These are phyloP conservation scores for Sternarchorhynchus goeldii DNA, from an alignment of 2,797 vertebrate genomes.

Conservation along the genomic window DNA sequence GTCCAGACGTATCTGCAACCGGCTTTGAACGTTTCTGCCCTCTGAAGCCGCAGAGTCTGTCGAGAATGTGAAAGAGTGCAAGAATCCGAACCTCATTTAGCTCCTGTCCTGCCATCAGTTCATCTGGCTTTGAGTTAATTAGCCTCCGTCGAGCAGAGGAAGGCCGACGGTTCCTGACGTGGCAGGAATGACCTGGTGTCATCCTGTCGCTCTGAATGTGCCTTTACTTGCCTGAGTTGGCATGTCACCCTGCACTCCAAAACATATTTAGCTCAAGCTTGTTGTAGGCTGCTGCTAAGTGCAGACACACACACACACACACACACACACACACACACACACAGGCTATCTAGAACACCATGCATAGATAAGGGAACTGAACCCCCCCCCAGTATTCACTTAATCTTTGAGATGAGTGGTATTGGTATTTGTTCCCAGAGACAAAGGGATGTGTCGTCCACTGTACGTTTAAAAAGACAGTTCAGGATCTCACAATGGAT, in stretches of 20 bases:
- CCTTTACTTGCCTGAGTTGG: slow-evolving; percentile 52
- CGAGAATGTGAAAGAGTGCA: too few species aligned
- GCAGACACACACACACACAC: slow-evolving; percentile 19
- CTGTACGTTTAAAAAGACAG: slow-evolving; percentile 2
- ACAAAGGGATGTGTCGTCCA: not conserved
- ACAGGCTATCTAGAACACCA: not conserved
- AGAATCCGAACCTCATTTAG: not conserved
- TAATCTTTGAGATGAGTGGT: slow-evolving; percentile 6
- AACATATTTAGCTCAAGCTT: slow-evolving; percentile 53
- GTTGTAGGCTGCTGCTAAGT: slow-evolving; percentile 46
- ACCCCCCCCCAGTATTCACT: not conserved
- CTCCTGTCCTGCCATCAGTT: not conserved
- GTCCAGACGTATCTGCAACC: not conserved
- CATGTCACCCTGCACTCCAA: slow-evolving; percentile 30
- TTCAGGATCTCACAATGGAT: not conserved
- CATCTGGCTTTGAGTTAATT: slow-evolving; percentile 10
- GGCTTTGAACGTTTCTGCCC: too few species aligned
- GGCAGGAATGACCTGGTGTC: slow-evolving; percentile 41
- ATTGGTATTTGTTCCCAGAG: slow-evolving; percentile 8
- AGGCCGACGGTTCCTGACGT: slow-evolving; percentile 44
- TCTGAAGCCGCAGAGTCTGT: too few species aligned
- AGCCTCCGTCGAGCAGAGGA: slow-evolving; percentile 23
- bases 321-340: slow-evolving; percentile 19
- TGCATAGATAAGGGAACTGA: slow-evolving; percentile 9
- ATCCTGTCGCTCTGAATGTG: slow-evolving; percentile 42